Conservation (phyloP, 2,888 invertebrate genomes). For the Amblyjoppa proteus region DNA sequence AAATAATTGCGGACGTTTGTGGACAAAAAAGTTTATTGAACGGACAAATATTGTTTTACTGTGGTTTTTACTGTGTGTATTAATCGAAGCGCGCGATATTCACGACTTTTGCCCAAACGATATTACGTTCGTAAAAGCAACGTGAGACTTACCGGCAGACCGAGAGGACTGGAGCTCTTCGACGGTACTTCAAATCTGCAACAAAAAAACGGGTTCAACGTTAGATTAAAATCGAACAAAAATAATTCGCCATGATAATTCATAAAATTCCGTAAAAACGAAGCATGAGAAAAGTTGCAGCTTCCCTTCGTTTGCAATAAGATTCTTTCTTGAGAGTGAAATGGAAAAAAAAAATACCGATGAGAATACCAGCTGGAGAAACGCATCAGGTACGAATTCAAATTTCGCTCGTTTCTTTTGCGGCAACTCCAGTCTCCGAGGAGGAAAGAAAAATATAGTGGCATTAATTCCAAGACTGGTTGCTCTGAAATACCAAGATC, state of each 20-base stretch:
- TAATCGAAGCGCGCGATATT: too few species aligned
- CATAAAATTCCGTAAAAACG: neutral
- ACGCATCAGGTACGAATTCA: slow-evolving; percentile 66
- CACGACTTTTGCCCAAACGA: too few species aligned
- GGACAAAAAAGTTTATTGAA: too few species aligned
- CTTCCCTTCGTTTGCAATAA: neutral
- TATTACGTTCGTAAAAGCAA: neutral
- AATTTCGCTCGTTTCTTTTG: slow-evolving; percentile 74
- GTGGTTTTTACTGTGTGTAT: too few species aligned
- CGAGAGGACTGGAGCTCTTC: neutral
- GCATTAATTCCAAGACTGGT: slow-evolving; percentile 51
- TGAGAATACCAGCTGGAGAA: neutral
- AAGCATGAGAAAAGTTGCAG: neutral
- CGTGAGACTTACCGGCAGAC: slow-evolving; percentile 20
- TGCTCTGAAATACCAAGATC: slow-evolving; percentile 19
- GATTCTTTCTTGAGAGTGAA: slow-evolving; percentile 1
- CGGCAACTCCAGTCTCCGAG: slow-evolving; percentile 61
- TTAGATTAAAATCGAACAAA: neutral
- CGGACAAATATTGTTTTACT: too few species aligned
- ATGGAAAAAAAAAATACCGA: neutral
- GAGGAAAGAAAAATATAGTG: slow-evolving; percentile 48
- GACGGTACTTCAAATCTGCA: slow-evolving; percentile 6
- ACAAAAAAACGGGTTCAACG: slow-evolving; percentile 1
- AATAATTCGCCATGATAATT: neutral
- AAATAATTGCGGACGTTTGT: too few species aligned